Evolutionary conservation across 2,113 vertebrate genomes (phyloP), one percentile per base, ranked within the genome.

Genomic region (Mesitornis unicolor): DNA sequence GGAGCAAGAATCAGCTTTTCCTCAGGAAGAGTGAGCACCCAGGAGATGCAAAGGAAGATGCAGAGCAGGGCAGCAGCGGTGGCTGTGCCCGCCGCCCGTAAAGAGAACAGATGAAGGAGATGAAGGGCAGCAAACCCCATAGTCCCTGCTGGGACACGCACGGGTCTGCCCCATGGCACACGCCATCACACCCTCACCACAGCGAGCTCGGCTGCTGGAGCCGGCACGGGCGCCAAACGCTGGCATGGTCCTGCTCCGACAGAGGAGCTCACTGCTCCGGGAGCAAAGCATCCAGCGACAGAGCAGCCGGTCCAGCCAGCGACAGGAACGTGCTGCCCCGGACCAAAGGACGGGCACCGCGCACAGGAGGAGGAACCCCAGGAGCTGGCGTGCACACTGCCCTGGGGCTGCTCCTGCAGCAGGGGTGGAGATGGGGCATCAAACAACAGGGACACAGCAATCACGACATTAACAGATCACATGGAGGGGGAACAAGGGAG

Each of bases 181-280:
- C 5, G 7, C n/a, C 56, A 17, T 35, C 50, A 10, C n/a, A 24
- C 3, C 40, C 48, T 16, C 14, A 28, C 25, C 70, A 28, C n/a
- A 16, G 33, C 1, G 35, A 79, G 85, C 65, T 76, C 82, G 1
- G 2, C 56, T 28, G 82, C 60, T 74, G 3, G 0, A 14, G 18
- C 68, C 84, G 59, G 6, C 74, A 65, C 13, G 40, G 13, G 43
- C n/a, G 35, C 25, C 16, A 38, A 77, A 65, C 54, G 18, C 43
- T 25, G 33, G 13, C 5, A 2, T 22, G 0, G 0, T 35, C 35
- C 59, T 47, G 5, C 20, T 50, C 43, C 0, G 0, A 63, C 29
- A 47, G 31, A 64, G 31, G 54, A 53, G 40, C 79, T 48, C 1
- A 50, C 6, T 56, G 31, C 47, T 85, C 26, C 29, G 71, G 35